A percentile compares a stretch with the other conserved stretches of the same genome.
These are phyloP conservation scores for Drosophila kikkawai DNA, from an alignment of 1,140 invertebrate species.

Conservation along the genomic window DNA sequence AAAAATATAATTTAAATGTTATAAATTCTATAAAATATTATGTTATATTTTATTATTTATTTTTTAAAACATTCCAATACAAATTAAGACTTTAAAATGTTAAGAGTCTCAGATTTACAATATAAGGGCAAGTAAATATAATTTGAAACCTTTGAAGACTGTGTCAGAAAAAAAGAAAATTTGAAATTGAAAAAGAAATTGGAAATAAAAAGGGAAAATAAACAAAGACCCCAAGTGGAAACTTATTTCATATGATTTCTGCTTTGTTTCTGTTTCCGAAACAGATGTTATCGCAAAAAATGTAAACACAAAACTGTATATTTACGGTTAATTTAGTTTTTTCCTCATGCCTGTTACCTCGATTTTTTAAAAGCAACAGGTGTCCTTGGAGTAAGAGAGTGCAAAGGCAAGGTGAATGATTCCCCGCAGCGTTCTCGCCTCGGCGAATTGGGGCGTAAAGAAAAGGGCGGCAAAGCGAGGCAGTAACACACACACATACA, in stretches of 20 bases:
- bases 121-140: no score
- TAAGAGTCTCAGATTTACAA: no score
- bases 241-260: neutral
- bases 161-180: no score
- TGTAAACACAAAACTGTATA: neutral
- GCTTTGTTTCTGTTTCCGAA: neutral
- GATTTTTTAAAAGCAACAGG: conserved; percentile 13
- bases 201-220: neutral
- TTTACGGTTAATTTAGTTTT: neutral
- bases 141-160: no score
- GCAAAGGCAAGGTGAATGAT: conserved; percentile 28
- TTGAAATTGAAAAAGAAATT: no score
- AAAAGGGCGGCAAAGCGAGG: conserved; percentile 43
- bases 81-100: no score
- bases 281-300: neutral
- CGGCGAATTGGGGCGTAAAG: conserved; percentile 6
- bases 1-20: no score
- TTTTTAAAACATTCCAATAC: no score
- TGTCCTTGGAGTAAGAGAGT: conserved; percentile 1
- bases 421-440: neutral
- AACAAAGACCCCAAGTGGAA: neutral
- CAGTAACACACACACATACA: conserved; percentile 9
- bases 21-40: no score
- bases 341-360: neutral
- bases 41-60: no score